These are phyloP conservation scores for Paradisaea rubra DNA, from an alignment of 2,113 vertebrate species.

Conservation along the genomic window DNA sequence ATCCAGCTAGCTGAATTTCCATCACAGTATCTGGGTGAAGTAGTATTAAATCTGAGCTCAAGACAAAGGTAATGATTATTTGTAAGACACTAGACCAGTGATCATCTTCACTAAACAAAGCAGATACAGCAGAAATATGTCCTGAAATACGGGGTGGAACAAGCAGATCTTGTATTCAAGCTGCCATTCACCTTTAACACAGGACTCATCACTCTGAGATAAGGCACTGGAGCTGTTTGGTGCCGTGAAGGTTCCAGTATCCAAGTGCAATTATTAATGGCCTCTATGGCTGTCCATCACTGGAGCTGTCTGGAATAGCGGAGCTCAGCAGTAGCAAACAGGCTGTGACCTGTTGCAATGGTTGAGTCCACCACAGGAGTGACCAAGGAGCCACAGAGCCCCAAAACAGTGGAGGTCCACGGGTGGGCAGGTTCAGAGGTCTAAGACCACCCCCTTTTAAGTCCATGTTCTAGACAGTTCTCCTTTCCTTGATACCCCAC, in stretches of 20 bases:
- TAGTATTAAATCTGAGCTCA: not conserved
- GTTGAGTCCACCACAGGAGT: too few relatives aligned
- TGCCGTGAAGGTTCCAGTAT: not conserved
- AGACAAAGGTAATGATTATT: not conserved
- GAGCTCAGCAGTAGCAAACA: not conserved
- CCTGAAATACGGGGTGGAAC: not conserved
- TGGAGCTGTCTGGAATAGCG: fast-evolving
- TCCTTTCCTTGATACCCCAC: too few relatives aligned
- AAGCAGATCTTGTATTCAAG: not conserved
- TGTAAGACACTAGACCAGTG: not conserved
- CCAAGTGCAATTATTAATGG: too few relatives aligned
- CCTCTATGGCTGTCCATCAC: not conserved
- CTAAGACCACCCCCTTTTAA: too few relatives aligned
- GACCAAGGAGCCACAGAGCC: too few relatives aligned
- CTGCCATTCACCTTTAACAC: not conserved
- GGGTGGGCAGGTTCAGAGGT: too few relatives aligned
- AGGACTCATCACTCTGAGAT: not conserved
- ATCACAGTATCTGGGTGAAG: not conserved
- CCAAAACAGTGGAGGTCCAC: too few relatives aligned
- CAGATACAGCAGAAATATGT: not conserved
- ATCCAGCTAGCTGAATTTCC: not conserved
- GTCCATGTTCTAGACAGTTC: too few relatives aligned
- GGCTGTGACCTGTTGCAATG: not conserved
- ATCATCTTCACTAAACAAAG: not conserved
- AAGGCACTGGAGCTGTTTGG: not conserved